These are phyloP conservation scores for Deroplatys truncata DNA, from an alignment of 2,888 invertebrate genomes.

Conservation along the genomic window DNA sequence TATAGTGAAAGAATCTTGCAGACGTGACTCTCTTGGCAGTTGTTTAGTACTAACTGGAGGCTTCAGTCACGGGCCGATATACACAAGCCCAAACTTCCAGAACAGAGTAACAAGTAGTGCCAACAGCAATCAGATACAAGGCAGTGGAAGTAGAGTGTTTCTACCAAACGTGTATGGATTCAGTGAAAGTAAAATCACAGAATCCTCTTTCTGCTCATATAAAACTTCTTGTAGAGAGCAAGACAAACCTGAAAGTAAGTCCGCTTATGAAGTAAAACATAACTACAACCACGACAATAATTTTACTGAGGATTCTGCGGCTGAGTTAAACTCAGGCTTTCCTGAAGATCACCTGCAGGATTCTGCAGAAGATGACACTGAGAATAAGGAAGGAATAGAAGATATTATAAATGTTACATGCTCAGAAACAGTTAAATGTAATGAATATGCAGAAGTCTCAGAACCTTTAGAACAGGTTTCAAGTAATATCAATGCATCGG, in stretches of 20 bases:
- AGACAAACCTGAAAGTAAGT: not conserved
- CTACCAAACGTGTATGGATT: not conserved
- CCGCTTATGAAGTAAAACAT: not conserved
- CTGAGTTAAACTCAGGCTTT: not conserved
- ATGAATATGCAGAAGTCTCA: not conserved
- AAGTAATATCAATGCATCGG: not conserved
- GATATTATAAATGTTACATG: not conserved
- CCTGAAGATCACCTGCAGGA: not conserved
- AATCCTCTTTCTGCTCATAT: not conserved
- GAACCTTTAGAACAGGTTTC: not conserved
- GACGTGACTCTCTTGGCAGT: not conserved
- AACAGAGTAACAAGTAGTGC: slow-evolving; percentile 13
- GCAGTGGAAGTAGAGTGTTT: not conserved
- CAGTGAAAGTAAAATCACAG: not conserved
- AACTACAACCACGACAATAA: not conserved
- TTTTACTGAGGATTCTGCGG: not conserved
- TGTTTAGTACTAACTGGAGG: not conserved
- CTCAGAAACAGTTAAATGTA: not conserved
- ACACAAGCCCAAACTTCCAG: slow-evolving; percentile 20
- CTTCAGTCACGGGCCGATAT: slow-evolving; percentile 11
- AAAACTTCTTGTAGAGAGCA: not conserved
- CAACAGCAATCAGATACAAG: not conserved
- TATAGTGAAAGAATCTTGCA: not conserved
- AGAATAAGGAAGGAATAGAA: not conserved
- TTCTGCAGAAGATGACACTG: not conserved